Percentiles rank a stretch among this genome's conserved stretches.
Evolutionary conservation across 1,140 invertebrate genomes (phyloP).

Genomic region (Drosophila dunni): DNA sequence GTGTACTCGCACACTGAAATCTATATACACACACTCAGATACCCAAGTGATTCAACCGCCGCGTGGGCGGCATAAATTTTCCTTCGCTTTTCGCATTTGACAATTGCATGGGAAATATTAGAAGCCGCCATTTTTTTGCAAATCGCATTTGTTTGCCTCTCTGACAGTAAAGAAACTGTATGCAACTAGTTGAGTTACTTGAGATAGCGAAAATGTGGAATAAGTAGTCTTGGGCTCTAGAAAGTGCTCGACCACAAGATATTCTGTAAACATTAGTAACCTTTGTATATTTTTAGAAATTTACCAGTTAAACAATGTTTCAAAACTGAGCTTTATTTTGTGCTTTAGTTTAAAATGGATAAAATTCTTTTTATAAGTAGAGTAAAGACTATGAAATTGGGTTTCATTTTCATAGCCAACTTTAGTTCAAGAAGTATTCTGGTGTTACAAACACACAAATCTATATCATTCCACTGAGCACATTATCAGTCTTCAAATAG

Average conservation of each 20-base stretch:
- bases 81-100: constrained; percentile 59
- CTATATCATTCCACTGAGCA: too few species aligned
- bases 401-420: too few species aligned
- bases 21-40: neutral
- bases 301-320: too few species aligned
- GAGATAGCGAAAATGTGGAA: neutral
- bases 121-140: constrained; percentile 37
- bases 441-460: too few species aligned
- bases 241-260: neutral
- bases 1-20: neutral
- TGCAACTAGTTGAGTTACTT: constrained; percentile 46
- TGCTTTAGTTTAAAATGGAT: too few species aligned
- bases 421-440: too few species aligned
- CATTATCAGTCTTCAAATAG: too few species aligned
- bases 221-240: neutral
- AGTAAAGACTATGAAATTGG: too few species aligned
- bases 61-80: constrained; percentile 65
- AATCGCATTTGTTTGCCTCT: constrained; percentile 55
- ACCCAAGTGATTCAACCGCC: constrained; percentile 12
- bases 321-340: too few species aligned
- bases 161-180: neutral
- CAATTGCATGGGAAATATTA: constrained; percentile 65
- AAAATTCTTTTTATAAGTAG: too few species aligned
- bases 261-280: neutral
- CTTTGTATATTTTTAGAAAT: too few species aligned